Conservation (phyloP, 2,797 vertebrate genomes). For the Synaphobranchus kaupii region DNA sequence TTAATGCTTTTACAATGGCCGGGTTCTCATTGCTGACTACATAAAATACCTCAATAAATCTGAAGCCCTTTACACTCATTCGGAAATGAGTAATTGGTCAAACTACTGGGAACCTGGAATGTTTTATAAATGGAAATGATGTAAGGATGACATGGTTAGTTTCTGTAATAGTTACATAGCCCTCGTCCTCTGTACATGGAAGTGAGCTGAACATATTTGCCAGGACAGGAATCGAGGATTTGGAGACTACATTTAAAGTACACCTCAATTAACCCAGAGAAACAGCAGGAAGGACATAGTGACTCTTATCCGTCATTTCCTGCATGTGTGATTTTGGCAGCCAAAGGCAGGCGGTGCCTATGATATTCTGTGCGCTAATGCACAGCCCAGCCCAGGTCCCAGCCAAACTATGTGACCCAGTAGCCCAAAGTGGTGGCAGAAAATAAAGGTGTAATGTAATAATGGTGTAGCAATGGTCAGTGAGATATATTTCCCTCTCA, state of each 20-base stretch:
- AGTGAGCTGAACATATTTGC: not conserved
- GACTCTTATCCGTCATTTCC: not conserved
- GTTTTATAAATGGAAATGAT: slow-evolving; percentile 40
- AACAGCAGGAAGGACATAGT: not conserved
- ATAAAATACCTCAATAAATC: not conserved
- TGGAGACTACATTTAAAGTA: not conserved
- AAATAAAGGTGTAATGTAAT: not conserved
- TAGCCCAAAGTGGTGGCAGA: not conserved
- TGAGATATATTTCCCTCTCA: not conserved
- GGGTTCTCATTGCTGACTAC: not conserved
- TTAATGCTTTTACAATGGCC: not conserved
- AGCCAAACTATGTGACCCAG: not conserved
- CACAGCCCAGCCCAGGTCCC: not conserved
- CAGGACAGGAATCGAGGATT: not conserved
- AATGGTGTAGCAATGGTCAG: too few relatives aligned
- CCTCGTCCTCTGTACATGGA: slow-evolving; percentile 9
- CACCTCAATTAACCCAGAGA: not conserved
- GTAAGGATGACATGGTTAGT: slow-evolving; percentile 29
- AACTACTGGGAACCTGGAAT: not conserved
- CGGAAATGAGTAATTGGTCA: not conserved
- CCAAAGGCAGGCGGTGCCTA: not conserved
- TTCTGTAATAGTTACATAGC: slow-evolving; percentile 43
- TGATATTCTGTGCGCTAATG: not conserved
- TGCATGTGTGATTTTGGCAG: not conserved
- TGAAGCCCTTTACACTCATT: not conserved